Percentiles rank a stretch among this genome's conserved stretches.
Evolutionary conservation across 2,888 invertebrate genomes (phyloP).

Genomic region (Aporophyla lueneburgensis): DNA sequence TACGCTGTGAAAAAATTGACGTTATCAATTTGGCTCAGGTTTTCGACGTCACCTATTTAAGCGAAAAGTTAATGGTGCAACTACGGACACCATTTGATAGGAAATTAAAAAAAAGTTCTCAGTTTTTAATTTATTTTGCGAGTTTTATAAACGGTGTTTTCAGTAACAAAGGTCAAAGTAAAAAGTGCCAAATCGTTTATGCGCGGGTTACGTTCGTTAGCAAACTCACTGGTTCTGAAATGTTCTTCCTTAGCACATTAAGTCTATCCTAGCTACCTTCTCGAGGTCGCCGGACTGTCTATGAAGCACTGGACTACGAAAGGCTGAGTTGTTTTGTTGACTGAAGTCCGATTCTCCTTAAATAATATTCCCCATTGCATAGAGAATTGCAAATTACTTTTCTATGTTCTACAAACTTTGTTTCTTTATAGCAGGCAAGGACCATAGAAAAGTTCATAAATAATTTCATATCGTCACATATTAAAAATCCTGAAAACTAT

Average conservation of each 20-base stretch:
- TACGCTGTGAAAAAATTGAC: slow-evolving; percentile 52
- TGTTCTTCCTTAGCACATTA: no score
- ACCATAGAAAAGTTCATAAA: slow-evolving; percentile 8
- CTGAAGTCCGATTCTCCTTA: not conserved
- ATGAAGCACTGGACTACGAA: no score
- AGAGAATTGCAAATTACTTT: not conserved
- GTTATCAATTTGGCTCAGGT: slow-evolving; percentile 61
- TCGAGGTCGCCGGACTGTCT: no score
- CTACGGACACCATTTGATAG: not conserved
- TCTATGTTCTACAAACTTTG: not conserved
- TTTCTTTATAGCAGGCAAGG: not conserved
- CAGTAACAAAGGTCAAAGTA: no score
- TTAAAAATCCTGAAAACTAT: slow-evolving; percentile 33
- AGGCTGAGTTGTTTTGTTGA: no score
- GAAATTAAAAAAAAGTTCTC: slow-evolving; percentile 12
- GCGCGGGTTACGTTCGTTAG: not conserved
- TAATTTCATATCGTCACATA: slow-evolving; percentile 1
- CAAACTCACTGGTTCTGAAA: no score
- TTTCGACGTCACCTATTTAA: slow-evolving; percentile 48
- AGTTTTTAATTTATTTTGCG: not conserved
- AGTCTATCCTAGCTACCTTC: no score
- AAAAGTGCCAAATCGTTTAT: not conserved
- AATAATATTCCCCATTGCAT: not conserved
- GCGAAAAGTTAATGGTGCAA: slow-evolving; percentile 38
- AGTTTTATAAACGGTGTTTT: not conserved